A percentile compares a stretch with the other conserved stretches of the same genome.
phyloP scores from a whole-genome alignment of 2,797 vertebrate species.

The Lemur catta region DNA sequence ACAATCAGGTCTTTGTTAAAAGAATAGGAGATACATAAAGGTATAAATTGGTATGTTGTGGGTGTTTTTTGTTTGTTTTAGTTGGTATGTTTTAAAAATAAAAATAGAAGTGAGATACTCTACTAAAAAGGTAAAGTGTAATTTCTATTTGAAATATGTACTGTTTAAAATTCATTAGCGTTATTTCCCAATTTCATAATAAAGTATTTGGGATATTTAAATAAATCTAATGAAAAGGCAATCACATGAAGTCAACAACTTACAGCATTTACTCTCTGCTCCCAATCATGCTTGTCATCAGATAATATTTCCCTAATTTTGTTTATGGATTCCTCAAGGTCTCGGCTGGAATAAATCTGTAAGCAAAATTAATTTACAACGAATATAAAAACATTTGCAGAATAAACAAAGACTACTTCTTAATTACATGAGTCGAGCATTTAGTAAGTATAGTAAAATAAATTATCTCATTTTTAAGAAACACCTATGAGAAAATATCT shows the following conservation, averaged over 20 bases:
- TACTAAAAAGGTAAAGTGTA: neutral
- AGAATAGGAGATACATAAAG: neutral
- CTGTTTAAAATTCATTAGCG: neutral
- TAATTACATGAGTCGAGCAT: neutral
- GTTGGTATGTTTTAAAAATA: neutral
- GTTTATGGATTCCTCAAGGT: constrained; percentile 94
- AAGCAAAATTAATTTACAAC: constrained; percentile 69
- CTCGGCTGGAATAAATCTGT: constrained; percentile 96
- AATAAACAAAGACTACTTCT: constrained; percentile 45
- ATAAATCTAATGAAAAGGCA: neutral
- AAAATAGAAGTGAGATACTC: neutral
- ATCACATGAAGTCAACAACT: constrained; percentile 72
- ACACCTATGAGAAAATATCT: neutral
- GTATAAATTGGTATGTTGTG: neutral
- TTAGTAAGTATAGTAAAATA: neutral
- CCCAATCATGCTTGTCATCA: constrained; percentile 99
- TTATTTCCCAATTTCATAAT: neutral
- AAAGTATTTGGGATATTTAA: neutral
- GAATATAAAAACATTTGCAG: constrained; percentile 9
- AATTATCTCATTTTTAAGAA: constrained; percentile 29
- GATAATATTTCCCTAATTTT: constrained; percentile 96
- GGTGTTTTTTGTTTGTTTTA: no score
- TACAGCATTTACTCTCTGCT: constrained; percentile 95
- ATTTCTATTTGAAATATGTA: neutral
- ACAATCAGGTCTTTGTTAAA: neutral